Conservation (phyloP, 1,140 invertebrate species). For the Diorhabda sublineata region DNA sequence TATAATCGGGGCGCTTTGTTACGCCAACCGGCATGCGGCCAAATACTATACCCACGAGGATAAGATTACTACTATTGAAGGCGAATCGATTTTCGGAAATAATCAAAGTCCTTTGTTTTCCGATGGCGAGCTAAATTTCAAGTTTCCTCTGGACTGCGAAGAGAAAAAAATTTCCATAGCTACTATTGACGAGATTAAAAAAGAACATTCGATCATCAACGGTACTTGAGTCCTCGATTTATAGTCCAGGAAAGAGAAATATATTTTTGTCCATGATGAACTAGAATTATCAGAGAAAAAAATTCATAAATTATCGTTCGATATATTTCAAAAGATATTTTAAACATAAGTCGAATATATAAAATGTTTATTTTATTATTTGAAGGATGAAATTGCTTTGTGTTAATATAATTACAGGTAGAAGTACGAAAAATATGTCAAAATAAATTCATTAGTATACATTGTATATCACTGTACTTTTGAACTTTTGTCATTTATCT, state of each 20-base stretch:
- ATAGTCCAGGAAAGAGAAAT: neutral
- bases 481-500: no score
- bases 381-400: no score
- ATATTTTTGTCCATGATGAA: no score
- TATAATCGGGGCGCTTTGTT: slow-evolving; percentile 52
- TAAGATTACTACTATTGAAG: slow-evolving; percentile 49
- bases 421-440: no score
- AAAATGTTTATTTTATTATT: no score
- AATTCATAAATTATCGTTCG: no score
- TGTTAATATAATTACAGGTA: no score
- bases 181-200: slow-evolving; percentile 46
- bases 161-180: slow-evolving; percentile 43
- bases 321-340: no score
- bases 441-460: no score
- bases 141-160: slow-evolving; percentile 40
- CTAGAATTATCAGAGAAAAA: no score
- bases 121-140: slow-evolving; percentile 44
- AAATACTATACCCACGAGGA: slow-evolving; percentile 72
- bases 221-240: slow-evolving; percentile 32
- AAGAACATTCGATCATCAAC: slow-evolving; percentile 41
- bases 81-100: slow-evolving; percentile 52
- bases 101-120: slow-evolving; percentile 40
- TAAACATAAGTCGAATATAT: no score
- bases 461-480: no score
- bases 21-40: slow-evolving; percentile 60